A percentile compares a stretch with the other conserved stretches of the same genome.
phyloP scores from a whole-genome alignment of 2,888 invertebrate species.

The Aproaerema taeniolella region DNA sequence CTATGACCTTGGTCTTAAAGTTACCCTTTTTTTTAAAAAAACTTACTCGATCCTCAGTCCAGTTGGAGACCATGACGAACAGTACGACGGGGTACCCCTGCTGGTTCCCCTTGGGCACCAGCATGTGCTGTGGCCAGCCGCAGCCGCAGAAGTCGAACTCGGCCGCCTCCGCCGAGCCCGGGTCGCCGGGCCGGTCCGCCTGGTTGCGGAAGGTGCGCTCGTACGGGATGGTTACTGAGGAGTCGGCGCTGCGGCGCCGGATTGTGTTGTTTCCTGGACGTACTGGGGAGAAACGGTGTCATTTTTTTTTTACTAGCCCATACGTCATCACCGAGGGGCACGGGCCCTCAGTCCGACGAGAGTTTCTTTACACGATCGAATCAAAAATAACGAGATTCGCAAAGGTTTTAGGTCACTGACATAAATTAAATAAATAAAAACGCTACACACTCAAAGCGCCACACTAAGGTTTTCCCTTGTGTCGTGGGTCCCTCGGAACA shows the following conservation, averaged over 20 bases:
- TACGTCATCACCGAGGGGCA: too few species aligned
- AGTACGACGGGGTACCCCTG: constrained; percentile 82
- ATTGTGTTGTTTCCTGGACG: constrained; percentile 82
- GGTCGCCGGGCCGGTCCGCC: constrained; percentile 74
- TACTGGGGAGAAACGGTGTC: constrained; percentile 77
- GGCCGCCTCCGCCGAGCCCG: constrained; percentile 60
- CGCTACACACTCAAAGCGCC: too few species aligned
- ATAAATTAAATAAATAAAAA: too few species aligned
- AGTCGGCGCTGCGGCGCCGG: constrained; percentile 81
- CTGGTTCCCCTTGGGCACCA: constrained; percentile 83
- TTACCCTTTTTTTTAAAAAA: too few species aligned
- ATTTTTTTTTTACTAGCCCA: background rate
- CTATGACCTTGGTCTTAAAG: too few species aligned
- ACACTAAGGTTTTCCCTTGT: too few species aligned
- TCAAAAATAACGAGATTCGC: too few species aligned
- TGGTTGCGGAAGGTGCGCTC: constrained; percentile 88
- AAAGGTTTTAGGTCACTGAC: too few species aligned
- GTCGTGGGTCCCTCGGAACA: too few species aligned
- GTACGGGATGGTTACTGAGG: constrained; percentile 89
- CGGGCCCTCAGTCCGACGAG: background rate
- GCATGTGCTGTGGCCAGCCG: constrained; percentile 91
- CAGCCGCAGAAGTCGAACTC: constrained; percentile 91
- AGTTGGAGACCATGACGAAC: constrained; percentile 88
- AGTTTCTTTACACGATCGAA: too few species aligned
- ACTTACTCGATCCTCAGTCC: constrained; percentile 80